Percentiles rank a stretch among this genome's conserved stretches.
Conservation (phyloP, 1,140 invertebrate species). For the Olivierus martensii region DNA sequence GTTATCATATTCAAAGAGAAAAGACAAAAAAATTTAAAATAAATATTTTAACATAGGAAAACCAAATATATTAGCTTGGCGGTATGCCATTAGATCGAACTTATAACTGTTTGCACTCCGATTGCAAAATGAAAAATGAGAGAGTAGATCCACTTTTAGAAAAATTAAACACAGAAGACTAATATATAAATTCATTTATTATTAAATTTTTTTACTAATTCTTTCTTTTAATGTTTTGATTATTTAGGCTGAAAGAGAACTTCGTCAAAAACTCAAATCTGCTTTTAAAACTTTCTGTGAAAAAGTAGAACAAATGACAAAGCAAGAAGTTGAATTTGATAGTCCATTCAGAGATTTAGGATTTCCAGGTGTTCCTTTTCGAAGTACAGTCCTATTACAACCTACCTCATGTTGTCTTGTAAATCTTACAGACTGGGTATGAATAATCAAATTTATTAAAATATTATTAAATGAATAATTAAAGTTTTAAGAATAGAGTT, state of each 20-base stretch:
- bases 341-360: constrained; percentile 94
- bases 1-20: no score
- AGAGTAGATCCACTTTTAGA: no score
- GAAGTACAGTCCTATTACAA: constrained; percentile 89
- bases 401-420: constrained; percentile 94
- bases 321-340: constrained; percentile 96
- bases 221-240: not conserved
- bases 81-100: no score
- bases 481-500: no score
- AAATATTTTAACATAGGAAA: no score
- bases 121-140: no score
- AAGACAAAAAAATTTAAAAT: no score
- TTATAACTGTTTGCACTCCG: no score
- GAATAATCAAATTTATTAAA: constrained; percentile 9
- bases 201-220: no score
- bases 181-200: no score
- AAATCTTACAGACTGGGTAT: constrained; percentile 92
- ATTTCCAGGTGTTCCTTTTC: constrained; percentile 93
- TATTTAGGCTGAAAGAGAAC: constrained; percentile 70
- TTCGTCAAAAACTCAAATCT: constrained; percentile 89
- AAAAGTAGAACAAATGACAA: constrained; percentile 91
- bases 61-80: no score
- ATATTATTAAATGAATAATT: not conserved
- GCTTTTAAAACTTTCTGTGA: constrained; percentile 98
- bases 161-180: no score